Evolutionary conservation across 2,113 vertebrate genomes (phyloP), one percentile per base, ranked within the genome.

Genomic region (Pteronura brasiliensis): DNA sequence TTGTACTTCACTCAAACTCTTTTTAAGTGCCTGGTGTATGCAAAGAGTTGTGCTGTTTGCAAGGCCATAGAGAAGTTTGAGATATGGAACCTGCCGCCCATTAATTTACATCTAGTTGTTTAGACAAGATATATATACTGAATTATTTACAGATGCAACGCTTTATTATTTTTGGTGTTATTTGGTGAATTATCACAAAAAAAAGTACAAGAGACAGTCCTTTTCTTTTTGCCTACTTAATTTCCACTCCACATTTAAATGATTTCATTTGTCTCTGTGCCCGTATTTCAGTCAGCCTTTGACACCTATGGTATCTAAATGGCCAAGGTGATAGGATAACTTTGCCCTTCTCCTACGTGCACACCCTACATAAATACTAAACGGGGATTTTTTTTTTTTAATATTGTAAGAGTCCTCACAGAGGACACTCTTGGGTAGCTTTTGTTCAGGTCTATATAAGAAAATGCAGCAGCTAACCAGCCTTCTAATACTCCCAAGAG

Each of bases 191-290:
- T 76, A 82, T 47, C 20, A 74, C n/a, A 84, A 83, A 92, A 49
- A 49, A 67, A 87, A 88, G 61, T 71, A 42, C 17, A 88, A 83
- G 7, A 7, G 36, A 13, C 11, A 71, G 1, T 44, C 4, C 4
- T 74, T 91, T 87, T 18, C 42, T 77, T 95, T 85, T 74, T 71
- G n/a, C 49, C 74, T 47, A 39, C 55, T 87, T 96, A 90, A 82
- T 71, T 93, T 90, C 17, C 84, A 11, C 25, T 96, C 23, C 31
- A 39, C 67, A 6, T 92, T 94, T 85, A 82, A 82, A 85, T 93
- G 13, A 34, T 80, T 80, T 82, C 13, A 18, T 8, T 65, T 76
- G 12, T 72, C 76, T 83, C 81, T 83, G 6, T 83, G 17, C 31
- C 17, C 76, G 15, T 63, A 27, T 87, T 80, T 84, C 44, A 52